Evolutionary conservation across 2,113 vertebrate genomes (phyloP), one percentile per base, ranked within the genome.

Genomic region (Callopanchax toddi): DNA sequence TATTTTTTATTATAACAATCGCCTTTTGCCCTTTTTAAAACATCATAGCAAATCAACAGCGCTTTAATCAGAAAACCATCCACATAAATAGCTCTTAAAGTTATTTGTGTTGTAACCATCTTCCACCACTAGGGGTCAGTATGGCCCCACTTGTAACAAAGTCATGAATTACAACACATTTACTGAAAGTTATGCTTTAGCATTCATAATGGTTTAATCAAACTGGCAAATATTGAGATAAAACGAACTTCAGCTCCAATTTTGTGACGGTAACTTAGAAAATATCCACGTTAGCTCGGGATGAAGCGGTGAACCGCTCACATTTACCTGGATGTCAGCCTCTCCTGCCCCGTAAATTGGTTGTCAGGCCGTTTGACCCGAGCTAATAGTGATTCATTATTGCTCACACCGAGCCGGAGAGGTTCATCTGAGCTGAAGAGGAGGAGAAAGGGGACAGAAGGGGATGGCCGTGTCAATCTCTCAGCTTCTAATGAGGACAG

Each of bases 341-440:
- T 72, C 55, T 55, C 40, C 66, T 49, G 50, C 29, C 52, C 60
- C 39, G 43, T 67, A 83, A 84, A 86, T 81, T 82, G 78, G 71
- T 46, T 86, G 82, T 84, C 81, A 88, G 86, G 67, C 50, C 2
- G 18, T 62, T 73, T 87, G 79, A 81, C 78, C 72, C 22, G 4
- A 58, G 71, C 65, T 84, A 84, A 87, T 84, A 58, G 84, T 75
- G 86, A 86, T 86, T 86, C 81, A 87, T 87, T 86, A 87, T 76
- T 76, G 77, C 75, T 67, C 65, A 36, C 74, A 61, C 56, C 60
- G 65, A 44, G 65, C 59, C 7, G 34, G 55, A 57, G 59, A 63
- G 69, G 57, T 78, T 67, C 65, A 60, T 68, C 39, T 34, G 40
- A 52, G 46, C 55, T 58, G 65, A 48, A 50, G 18, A 10, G 34